phyloP scores from a whole-genome alignment of 2,797 vertebrate genomes.

The Eulemur coronatus region DNA sequence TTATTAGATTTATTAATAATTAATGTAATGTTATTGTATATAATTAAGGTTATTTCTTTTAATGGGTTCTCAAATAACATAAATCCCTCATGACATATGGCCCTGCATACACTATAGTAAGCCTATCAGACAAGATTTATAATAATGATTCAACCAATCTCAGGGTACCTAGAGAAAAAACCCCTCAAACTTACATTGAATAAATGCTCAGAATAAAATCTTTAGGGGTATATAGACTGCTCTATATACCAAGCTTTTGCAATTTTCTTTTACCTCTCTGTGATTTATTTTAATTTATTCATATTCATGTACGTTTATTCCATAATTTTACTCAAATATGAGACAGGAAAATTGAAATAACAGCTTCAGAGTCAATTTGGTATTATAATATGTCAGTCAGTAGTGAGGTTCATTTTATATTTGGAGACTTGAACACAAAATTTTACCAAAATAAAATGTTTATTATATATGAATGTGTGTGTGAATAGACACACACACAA shows the following conservation, averaged over 20 bases:
- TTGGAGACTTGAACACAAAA: background rate
- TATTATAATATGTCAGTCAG: background rate
- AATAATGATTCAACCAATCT: constrained; percentile 77
- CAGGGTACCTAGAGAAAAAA: constrained; percentile 27
- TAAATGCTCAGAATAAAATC: constrained; percentile 47
- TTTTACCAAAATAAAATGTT: background rate
- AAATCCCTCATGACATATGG: constrained; percentile 83
- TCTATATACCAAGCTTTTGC: background rate
- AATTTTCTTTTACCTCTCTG: background rate
- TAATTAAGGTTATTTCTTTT: constrained; percentile 86
- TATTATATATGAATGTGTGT: background rate
- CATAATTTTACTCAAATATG: constrained; percentile 20
- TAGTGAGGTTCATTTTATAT: background rate
- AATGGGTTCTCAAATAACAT: constrained; percentile 84
- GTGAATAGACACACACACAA: too few species aligned
- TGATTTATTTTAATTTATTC: constrained; percentile 29
- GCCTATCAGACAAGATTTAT: constrained; percentile 64
- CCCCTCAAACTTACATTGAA: background rate
- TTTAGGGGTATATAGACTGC: background rate
- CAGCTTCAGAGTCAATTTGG: background rate
- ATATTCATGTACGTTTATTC: background rate
- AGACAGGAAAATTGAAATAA: background rate
- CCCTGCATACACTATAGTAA: constrained; percentile 69
- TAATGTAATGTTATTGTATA: constrained; percentile 86
- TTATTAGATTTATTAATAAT: constrained; percentile 87